Base-by-base conservation (phyloP, 2,113 vertebrate genomes). In the Galbula dea region DNA sequence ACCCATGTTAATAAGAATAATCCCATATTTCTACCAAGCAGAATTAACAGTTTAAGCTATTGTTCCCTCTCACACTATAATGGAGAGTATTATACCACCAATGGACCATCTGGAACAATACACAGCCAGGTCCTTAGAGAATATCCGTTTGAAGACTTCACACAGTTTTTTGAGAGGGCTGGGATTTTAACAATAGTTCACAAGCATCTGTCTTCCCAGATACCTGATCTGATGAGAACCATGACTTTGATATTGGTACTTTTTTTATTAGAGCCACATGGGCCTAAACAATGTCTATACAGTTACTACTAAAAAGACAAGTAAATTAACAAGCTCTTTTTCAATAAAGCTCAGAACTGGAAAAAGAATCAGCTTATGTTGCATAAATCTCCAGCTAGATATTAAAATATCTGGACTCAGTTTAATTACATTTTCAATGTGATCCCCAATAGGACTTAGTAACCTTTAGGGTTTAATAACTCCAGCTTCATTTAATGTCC, bases 251-350 rank as follows among this genome's bases (percentile, higher is more conserved):
- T 82, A 92, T 67, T 34, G 69, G 83, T 81, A 89, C 52, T 90
- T 86, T 67, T 93, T 96, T 96, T 95, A 97, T 93, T 96, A 87
- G 75, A 96, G 90, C 84, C 67, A 93, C 88, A 80, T n/a, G 71
- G 77, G 77, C 61, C 87, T 95, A 96, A 91, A 90, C 89, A 88
- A 80, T 63, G 37, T 84, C 95, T 96, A 86, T 92, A 94, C 88
- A 88, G 54, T 76, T 96, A 96, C 55, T 94, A 93, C 89, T 96
- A 86, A 94, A 96, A 96, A 95, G 94, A 97, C 36, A 94, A 92
- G 74, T 52, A 77, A 89, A 90, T 87, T 75, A 94, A 80, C 73
- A 93, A 82, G 84, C 61, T 9, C n/a, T 27, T 89, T 89, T 89
- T 96, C 85, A 59, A 86, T 88, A 69, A 71, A 92, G 85, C 65